Conservation (phyloP, 2,797 vertebrate species). For the Macrochelys suwanniensis region DNA sequence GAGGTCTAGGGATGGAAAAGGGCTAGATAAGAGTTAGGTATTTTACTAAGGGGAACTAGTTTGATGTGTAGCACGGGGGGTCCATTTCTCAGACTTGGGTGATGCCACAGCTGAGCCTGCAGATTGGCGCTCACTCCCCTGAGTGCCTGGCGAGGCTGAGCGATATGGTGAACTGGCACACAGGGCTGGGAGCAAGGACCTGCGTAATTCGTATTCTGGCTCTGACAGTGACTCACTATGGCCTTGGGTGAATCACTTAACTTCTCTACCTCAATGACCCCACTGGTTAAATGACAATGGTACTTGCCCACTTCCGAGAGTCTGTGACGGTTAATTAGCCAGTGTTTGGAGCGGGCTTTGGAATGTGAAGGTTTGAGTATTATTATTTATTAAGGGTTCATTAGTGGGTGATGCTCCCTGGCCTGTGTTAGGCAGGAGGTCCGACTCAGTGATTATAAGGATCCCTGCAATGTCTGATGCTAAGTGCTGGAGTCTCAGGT, state of each 20-base stretch:
- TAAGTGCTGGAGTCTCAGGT: neutral
- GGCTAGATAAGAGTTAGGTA: accelerated
- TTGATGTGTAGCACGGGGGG: neutral
- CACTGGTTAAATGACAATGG: neutral
- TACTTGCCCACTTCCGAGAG: neutral
- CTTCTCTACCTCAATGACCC: neutral
- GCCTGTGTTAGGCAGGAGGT: neutral
- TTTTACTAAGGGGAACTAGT: accelerated
- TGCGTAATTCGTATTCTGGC: neutral
- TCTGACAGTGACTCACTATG: neutral
- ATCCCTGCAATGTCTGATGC: neutral
- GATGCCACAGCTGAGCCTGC: neutral
- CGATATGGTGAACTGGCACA: neutral
- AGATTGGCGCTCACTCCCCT: neutral
- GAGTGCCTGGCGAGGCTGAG: neutral
- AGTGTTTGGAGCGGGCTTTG: neutral
- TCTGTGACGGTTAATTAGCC: neutral
- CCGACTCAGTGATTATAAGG: neutral
- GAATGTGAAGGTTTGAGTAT: neutral
- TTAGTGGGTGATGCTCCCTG: neutral
- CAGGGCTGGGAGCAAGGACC: neutral
- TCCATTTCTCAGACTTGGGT: neutral
- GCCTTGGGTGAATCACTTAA: neutral
- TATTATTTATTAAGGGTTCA: neutral
- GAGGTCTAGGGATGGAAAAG: neutral